phyloP scores from a whole-genome alignment of 2,797 vertebrate genomes.

The Clarias fuscus region DNA sequence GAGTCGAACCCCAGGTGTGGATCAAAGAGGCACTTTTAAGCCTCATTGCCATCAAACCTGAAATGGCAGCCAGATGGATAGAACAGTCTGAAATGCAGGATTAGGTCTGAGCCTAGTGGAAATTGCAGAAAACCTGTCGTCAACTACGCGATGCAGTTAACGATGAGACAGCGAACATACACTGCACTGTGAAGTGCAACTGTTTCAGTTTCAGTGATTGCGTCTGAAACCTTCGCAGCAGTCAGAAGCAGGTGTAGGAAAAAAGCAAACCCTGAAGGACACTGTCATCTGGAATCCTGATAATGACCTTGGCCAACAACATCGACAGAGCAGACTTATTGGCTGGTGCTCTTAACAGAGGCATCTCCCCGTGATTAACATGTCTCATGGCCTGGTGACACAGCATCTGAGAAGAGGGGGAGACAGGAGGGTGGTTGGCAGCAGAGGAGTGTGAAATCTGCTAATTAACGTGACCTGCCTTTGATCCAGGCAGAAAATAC shows the following conservation, averaged over 20 bases:
- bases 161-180: background rate
- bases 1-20: constrained; percentile 60
- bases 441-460: constrained; percentile 71
- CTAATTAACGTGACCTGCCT: constrained; percentile 78
- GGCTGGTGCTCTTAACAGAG: constrained; percentile 40
- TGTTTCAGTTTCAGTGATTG: background rate
- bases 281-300: constrained; percentile 33
- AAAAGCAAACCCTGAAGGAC: background rate
- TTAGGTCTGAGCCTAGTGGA: background rate
- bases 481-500: constrained; percentile 72
- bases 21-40: constrained; percentile 59
- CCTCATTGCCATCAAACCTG: constrained; percentile 40
- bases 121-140: background rate
- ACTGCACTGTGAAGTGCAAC: background rate
- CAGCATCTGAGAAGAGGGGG: constrained; percentile 45
- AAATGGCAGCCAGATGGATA: constrained; percentile 29
- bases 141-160: background rate
- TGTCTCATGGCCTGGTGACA: constrained; percentile 65
- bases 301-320: constrained; percentile 46
- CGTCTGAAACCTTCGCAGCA: background rate
- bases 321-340: constrained; percentile 36
- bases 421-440: constrained; percentile 50
- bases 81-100: constrained; percentile 22
- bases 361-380: constrained; percentile 64
- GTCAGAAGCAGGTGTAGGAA: constrained; percentile 14